A percentile compares a stretch with the other conserved stretches of the same genome.
These are phyloP conservation scores for Blastomussa wellsi DNA, from an alignment of 92 coral and sea anemone genomes.

Conservation along the genomic window DNA sequence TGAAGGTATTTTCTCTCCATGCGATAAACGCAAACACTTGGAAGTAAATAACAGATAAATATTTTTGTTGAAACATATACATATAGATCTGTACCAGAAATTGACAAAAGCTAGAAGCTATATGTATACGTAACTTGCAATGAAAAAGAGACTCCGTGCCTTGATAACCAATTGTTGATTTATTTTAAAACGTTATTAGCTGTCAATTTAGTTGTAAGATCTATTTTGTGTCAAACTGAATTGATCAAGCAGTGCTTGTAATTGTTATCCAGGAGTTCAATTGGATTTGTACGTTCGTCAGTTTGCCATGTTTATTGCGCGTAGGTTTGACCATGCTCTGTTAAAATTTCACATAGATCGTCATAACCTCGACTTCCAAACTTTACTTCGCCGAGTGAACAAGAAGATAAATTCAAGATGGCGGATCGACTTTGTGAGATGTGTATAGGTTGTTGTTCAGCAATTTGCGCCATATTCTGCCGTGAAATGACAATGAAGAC, in stretches of 20 bases:
- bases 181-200: not conserved
- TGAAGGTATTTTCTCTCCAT: slow-evolving; percentile 10
- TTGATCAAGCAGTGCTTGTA: not conserved
- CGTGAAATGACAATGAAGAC: slow-evolving; percentile 57
- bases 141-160: not conserved
- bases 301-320: not conserved
- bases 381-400: too few species aligned
- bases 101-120: not conserved
- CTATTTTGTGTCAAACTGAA: not conserved
- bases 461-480: slow-evolving; percentile 65
- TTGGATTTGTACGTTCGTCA: not conserved
- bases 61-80: not conserved
- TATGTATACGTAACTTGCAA: not conserved
- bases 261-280: not conserved
- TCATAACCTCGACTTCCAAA: not conserved
- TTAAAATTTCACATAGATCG: not conserved
- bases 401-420: slow-evolving; percentile 38
- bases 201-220: not conserved
- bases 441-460: slow-evolving; percentile 56
- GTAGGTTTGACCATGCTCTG: not conserved
- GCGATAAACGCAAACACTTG: not conserved
- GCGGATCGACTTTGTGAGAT: slow-evolving; percentile 63
- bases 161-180: not conserved
- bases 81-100: too few species aligned
- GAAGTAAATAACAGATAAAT: not conserved